Base-by-base conservation (phyloP, 23 tunicate species). In the Ascidia mentula region DNA sequence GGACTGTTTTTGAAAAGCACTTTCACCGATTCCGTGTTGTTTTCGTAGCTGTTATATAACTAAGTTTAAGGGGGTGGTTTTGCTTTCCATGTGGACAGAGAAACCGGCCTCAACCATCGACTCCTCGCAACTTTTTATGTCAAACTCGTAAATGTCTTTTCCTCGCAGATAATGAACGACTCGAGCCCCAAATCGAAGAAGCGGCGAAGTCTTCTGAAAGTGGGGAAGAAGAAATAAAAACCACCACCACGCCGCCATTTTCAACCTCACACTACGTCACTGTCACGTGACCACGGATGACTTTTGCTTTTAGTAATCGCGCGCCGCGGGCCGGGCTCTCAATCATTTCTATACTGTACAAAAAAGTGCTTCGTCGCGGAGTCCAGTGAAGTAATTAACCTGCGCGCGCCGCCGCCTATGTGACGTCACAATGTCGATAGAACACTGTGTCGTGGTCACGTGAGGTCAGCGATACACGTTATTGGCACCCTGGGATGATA, bases 181-280 rank as follows among this genome's bases (percentile, higher is more conserved):
- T 42, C 90, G 7, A 84, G 94, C 72, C 92, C 92, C 0, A 84
- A 88, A 45, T 45, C 78, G 36, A 93, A 93, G 46, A 88, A 88
- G 82, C 86, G 98, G 36, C 73, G 89, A 60, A 83, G 89, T 42
- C 75, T 87, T 45, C 60, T 80, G 72, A 88, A 82, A 77, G 76
- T 86, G 0, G 40, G 72, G n/a, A 88, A 84, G 77, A 93, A 93
- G 76, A 81, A 81, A 60, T 80, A 53, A 53, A n/a, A 53, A 26
- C 12, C 28, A 53, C 53, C 53, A 20, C 2, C 65, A 1, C 65
- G 7, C 65, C 65, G 22, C 22, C 53, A 9, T 42, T 15, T 15
- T 42, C 24, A 53, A 53, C 65, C 28, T 53, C 65, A 53, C 4
- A 26, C 22, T 9, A 6, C 24, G 2, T 53, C 28, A 53, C 65